Percentiles rank a stretch among this genome's conserved stretches.
phyloP scores from a whole-genome alignment of 2,888 invertebrate genomes.

The Odontocolon sp. region DNA sequence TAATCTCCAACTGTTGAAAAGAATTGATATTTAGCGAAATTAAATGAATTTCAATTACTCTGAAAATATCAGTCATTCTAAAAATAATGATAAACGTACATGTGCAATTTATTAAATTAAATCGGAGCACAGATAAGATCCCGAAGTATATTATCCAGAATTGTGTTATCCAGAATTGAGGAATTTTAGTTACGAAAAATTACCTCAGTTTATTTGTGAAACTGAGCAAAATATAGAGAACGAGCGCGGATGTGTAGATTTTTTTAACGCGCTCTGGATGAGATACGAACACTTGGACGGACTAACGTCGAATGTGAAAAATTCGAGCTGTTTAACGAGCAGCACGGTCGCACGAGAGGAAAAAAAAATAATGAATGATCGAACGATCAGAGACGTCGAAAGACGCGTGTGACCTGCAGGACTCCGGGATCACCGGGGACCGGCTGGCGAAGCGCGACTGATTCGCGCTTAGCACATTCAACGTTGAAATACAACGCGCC shows the following conservation, averaged over 20 bases:
- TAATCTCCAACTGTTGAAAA: no score
- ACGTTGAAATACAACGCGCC: slow-evolving; percentile 8
- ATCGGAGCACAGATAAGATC: no score
- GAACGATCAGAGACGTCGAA: not conserved
- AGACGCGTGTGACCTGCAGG: slow-evolving; percentile 31
- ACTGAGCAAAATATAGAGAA: not conserved
- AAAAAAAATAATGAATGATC: not conserved
- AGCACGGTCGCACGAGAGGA: not conserved
- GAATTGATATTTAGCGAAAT: no score
- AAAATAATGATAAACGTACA: no score
- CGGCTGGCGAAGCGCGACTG: slow-evolving; percentile 52
- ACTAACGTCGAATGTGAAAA: slow-evolving; percentile 7
- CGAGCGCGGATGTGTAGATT: not conserved
- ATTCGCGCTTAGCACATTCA: slow-evolving; percentile 35
- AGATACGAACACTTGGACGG: slow-evolving; percentile 10
- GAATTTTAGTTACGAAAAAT: no score
- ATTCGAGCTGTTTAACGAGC: not conserved
- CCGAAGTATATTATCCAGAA: no score
- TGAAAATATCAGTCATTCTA: no score
- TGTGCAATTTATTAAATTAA: no score
- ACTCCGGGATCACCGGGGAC: slow-evolving; percentile 40
- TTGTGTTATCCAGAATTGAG: no score
- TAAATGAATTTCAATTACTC: no score
- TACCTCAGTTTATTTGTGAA: no score
- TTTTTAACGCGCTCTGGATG: not conserved